Evolutionary conservation across 2,888 invertebrate genomes (phyloP), one percentile per base, ranked within the genome.

Genomic region (Fragum whitleyi): DNA sequence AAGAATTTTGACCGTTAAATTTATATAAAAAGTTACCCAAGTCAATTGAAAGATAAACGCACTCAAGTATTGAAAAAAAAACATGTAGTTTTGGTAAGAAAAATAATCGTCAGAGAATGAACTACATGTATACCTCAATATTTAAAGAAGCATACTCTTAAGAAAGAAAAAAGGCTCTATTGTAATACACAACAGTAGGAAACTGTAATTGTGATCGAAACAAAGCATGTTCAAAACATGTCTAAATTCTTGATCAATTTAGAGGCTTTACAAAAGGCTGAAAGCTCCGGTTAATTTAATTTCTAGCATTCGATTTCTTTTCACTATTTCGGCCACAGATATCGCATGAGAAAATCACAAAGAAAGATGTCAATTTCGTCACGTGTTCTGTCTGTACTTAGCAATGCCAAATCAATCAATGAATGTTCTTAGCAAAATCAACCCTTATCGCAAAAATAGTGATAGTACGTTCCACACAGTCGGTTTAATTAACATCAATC

Each of bases 321-420:
- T 47, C 47, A 47, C 7, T 47, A 19, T 47, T 47, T 47, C 47
- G 47, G 47, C 47, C 47, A 47, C 47, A 3, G 32, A 47, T 47
- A 47, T 47, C 47, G 47, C 47, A 47, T 47, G 47, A 57, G 61
- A n/a, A 61, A 61, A 32, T 39, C 26, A 65, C 65, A 65, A 65
- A 65, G 65, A 65, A 65, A 65, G 39, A 23, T 65, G 65, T 65
- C 65, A 65, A 65, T 23, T 21, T 32, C 65, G 42, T 42, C 65
- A 65, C 65, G 65, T 65, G 65, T 42, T 65, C 65, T 65, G 65
- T 65, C 65, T 65, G 65, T 65, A 65, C 65, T 65, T 42, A 65
- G 42, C 65, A 65, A 42, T 65, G 65, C 42, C 65, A 65, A 65
- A 65, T 65, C 39, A 65, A 42, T 65, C 65, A 65, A 42, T 65